Percentiles rank a stretch among this genome's conserved stretches.
Conservation (phyloP, 2,113 vertebrate genomes). For the Proteles cristata region DNA sequence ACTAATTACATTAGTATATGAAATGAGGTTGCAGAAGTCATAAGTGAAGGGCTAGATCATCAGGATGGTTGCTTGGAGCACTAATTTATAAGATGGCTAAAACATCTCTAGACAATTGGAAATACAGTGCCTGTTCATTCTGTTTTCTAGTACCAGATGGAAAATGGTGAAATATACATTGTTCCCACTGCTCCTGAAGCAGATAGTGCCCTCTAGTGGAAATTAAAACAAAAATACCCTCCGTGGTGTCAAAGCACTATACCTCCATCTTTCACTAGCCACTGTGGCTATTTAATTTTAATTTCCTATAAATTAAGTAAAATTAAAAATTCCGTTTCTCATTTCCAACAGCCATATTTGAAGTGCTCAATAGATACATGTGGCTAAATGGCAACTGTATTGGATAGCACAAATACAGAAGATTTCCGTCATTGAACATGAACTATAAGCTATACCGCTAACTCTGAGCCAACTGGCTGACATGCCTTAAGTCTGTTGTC, state of each 20-base stretch:
- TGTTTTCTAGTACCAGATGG: not conserved
- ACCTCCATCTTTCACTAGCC: not conserved
- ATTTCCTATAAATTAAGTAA: not conserved
- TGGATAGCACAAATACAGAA: not conserved
- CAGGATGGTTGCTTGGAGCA: not conserved
- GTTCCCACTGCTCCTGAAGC: not conserved
- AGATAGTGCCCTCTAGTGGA: slow-evolving; percentile 71
- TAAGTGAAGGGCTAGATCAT: not conserved
- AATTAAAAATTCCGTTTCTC: not conserved
- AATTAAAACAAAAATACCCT: not conserved
- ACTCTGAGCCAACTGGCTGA: not conserved
- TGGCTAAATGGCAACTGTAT: not conserved
- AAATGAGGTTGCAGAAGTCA: not conserved
- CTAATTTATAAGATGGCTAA: not conserved
- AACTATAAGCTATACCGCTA: not conserved
- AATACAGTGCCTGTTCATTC: not conserved
- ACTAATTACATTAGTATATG: not conserved
- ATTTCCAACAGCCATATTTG: not conserved
- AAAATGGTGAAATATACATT: not conserved
- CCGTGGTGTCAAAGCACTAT: too few relatives aligned
- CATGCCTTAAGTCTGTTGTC: not conserved
- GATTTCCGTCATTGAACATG: not conserved
- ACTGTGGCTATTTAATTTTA: not conserved
- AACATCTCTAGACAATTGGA: not conserved
- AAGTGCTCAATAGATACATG: not conserved